Evolutionary conservation across 2,888 invertebrate species (phyloP).

Genomic region (Thereva unica): DNA sequence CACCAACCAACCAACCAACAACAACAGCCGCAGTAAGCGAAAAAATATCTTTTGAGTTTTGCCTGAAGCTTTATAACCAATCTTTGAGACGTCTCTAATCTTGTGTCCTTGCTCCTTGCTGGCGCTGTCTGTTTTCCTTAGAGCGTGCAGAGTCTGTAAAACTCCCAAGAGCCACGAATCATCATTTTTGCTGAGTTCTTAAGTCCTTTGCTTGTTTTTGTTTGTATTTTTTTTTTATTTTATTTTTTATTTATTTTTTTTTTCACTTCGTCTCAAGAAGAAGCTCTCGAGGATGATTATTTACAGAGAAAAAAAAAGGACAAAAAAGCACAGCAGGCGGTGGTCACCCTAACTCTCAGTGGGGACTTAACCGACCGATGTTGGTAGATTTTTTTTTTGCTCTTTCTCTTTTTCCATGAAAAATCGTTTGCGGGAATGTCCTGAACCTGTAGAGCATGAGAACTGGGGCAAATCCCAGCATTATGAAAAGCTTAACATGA

Average conservation of each 20-base stretch:
- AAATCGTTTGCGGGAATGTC: slow-evolving; percentile 10
- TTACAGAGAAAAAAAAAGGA: slow-evolving; percentile 19
- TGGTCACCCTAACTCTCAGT: background rate
- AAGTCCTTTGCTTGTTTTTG: slow-evolving; percentile 16
- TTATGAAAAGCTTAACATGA: slow-evolving; percentile 23
- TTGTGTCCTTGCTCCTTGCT: slow-evolving; percentile 1
- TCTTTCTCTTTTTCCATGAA: slow-evolving; percentile 1
- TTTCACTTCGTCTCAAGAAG: slow-evolving; percentile 6
- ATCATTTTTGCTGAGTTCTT: slow-evolving; percentile 12
- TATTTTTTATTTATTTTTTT: background rate
- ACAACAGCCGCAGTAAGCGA: background rate
- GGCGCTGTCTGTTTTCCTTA: background rate
- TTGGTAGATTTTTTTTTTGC: too few relatives aligned
- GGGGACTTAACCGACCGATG: background rate
- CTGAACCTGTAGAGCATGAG: slow-evolving; percentile 8
- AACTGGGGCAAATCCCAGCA: slow-evolving; percentile 16
- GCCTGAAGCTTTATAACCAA: slow-evolving; percentile 26
- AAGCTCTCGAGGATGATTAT: slow-evolving; percentile 18
- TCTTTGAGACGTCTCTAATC: slow-evolving; percentile 26
- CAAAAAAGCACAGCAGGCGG: slow-evolving; percentile 1
- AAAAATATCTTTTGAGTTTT: background rate
- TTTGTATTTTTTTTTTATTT: background rate
- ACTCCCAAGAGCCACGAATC: slow-evolving; percentile 7
- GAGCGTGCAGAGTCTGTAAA: background rate
- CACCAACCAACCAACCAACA: too few relatives aligned